Conservation (phyloP, 2,113 vertebrate genomes). For the Vulpes lagopus region DNA sequence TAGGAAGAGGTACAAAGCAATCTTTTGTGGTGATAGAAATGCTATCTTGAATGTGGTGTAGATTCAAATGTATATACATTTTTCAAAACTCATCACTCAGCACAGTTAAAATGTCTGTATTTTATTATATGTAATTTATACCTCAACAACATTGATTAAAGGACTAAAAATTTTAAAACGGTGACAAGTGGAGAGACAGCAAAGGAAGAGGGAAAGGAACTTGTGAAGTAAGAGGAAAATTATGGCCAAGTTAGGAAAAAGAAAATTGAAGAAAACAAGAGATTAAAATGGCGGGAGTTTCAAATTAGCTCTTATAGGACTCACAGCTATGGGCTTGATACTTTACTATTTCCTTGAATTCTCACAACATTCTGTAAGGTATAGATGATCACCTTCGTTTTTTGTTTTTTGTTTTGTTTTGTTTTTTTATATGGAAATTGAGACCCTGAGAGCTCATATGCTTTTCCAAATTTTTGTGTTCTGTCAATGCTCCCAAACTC, state of each 20-base stretch:
- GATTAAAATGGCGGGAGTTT: neutral
- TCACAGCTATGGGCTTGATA: neutral
- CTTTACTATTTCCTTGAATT: neutral
- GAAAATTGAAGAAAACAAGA: conserved; percentile 8
- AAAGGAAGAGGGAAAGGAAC: neutral
- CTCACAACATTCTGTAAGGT: neutral
- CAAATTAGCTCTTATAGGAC: neutral
- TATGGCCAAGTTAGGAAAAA: neutral
- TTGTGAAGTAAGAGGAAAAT: neutral
- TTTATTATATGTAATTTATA: neutral
- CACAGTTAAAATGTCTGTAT: neutral
- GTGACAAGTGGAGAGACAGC: neutral
- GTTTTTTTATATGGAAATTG: neutral
- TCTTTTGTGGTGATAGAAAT: neutral
- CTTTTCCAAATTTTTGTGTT: neutral
- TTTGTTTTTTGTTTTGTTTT: neutral
- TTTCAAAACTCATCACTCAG: neutral
- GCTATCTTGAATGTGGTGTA: neutral
- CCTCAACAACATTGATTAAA: conserved; percentile 39
- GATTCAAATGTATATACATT: neutral
- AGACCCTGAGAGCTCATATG: neutral
- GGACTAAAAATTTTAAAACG: neutral
- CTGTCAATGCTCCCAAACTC: neutral
- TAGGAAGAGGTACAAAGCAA: neutral
- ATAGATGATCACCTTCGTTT: neutral